Conservation (phyloP, 35 echinoderm and acorn worm species). For the Lytechinus variegatus region DNA sequence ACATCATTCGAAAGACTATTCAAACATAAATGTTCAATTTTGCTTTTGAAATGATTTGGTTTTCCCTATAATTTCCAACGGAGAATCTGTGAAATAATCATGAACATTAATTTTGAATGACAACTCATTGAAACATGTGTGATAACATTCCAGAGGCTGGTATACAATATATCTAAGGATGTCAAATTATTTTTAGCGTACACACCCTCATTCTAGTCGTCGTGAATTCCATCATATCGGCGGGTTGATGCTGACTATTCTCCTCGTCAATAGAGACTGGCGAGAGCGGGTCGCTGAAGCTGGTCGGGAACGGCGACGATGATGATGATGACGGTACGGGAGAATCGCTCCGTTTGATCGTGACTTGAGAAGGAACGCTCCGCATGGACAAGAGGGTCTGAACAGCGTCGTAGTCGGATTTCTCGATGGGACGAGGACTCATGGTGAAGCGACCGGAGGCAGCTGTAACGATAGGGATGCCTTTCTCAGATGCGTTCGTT, state of each 20-base stretch:
- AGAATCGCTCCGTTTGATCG: not conserved
- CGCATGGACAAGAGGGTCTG: conserved; percentile 82
- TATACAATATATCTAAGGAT: too few species aligned
- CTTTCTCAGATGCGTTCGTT: not conserved
- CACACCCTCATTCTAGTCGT: conserved; percentile 24
- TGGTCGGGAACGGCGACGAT: conserved; percentile 17
- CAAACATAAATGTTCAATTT: not conserved
- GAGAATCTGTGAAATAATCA: too few species aligned
- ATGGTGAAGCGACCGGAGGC: conserved; percentile 13
- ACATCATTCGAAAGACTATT: not conserved
- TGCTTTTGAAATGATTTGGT: too few species aligned
- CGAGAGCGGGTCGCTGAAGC: conserved; percentile 49
- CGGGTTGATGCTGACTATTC: conserved; percentile 16
- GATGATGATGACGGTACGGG: not conserved
- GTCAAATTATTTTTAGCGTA: not conserved
- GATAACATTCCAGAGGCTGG: too few species aligned
- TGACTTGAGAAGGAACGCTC: conserved; percentile 48
- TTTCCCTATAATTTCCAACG: too few species aligned
- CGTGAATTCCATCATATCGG: conserved; percentile 13
- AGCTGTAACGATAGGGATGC: not conserved
- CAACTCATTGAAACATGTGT: too few species aligned
- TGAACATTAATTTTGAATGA: too few species aligned
- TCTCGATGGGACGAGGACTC: conserved; percentile 59
- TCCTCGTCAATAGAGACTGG: conserved; percentile 57
- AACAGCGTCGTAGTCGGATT: conserved; percentile 83